Evolutionary conservation across 2,113 vertebrate species (phyloP), one percentile per base, ranked within the genome.

Genomic region (Malurus melanocephalus): DNA sequence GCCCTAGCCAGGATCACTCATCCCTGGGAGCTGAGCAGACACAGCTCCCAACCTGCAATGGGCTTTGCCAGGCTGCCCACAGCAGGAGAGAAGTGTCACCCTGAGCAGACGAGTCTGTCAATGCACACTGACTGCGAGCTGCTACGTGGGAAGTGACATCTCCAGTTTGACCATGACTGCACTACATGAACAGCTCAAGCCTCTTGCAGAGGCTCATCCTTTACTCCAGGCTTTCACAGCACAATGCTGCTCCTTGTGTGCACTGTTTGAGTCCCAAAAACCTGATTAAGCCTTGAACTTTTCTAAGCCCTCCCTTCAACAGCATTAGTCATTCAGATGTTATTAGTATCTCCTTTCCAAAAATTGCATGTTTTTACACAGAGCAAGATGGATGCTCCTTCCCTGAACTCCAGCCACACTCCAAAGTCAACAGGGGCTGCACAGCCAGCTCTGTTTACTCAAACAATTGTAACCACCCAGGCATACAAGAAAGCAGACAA

Each of bases 61-160:
- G 61, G 48, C 67, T 61, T 33, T 1, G 6, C 35, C 56, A 80
- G 45, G 73, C 73, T 94, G 75, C 67, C 76, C 81, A 19, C 48
- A 82, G 79, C 40, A 19, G 38, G 32, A 23, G 32, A 67, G 33
- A 79, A 2, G 20, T 2, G 15, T 66, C 64, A 87, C 65, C 43
- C 35, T 6, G 49, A 68, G 60, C 80, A 74, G 64, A 49, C 0
- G 0, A 68, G 76, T 56, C 60, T 86, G 80, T 46, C 92, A 38
- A 8, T 0, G 1, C 49, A 55, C 57, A 38, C 19, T 0, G 0
- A 22, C 74, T 49, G 73, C 0, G 2, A 79, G 45, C 33, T 40
- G 59, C 7, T 35, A 2, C 0, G 7, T 64, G 81, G 79, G 83
- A 85, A 73, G 74, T 80, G 78, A 74, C 23, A 30, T 16, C 72